Percentiles rank a stretch among this genome's conserved stretches.
Evolutionary conservation across 2,113 vertebrate genomes (phyloP).

Genomic region (Larimichthys crocea): DNA sequence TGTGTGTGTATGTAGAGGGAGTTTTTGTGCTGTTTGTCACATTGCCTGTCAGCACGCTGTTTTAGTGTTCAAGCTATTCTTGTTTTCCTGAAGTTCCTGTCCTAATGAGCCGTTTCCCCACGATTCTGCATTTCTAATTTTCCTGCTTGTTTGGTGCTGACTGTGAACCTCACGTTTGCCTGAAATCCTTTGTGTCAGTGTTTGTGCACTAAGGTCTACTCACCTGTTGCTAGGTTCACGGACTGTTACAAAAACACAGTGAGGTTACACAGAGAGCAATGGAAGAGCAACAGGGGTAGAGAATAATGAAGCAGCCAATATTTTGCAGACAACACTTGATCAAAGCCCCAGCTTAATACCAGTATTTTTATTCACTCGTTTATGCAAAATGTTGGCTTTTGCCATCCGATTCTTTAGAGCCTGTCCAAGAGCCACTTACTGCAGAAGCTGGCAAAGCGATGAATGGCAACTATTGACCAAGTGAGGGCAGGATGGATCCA

Average conservation of each 20-base stretch:
- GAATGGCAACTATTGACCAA: not conserved
- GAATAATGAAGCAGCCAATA: slow-evolving; percentile 2
- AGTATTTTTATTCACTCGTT: not conserved
- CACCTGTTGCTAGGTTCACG: not conserved
- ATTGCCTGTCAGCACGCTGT: not conserved
- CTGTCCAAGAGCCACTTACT: not conserved
- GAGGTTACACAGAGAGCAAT: not conserved
- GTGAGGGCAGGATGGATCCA: not conserved
- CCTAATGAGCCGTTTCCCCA: not conserved
- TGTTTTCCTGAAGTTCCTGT: not conserved
- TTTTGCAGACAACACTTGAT: not conserved
- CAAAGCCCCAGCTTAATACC: not conserved
- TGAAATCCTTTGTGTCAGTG: not conserved
- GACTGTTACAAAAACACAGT: not conserved
- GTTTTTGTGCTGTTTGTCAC: not conserved
- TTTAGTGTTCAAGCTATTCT: slow-evolving; percentile 19
- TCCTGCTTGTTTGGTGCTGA: not conserved
- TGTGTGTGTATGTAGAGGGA: not conserved
- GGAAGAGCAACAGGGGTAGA: not conserved
- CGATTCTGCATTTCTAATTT: slow-evolving; percentile 8
- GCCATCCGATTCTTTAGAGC: not conserved
- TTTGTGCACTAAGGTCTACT: not conserved
- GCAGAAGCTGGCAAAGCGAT: not conserved
- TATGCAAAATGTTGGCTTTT: not conserved
- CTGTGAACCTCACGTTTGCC: slow-evolving; percentile 9